Conservation (phyloP, 2,797 vertebrate species). For the Myotis myotis region DNA sequence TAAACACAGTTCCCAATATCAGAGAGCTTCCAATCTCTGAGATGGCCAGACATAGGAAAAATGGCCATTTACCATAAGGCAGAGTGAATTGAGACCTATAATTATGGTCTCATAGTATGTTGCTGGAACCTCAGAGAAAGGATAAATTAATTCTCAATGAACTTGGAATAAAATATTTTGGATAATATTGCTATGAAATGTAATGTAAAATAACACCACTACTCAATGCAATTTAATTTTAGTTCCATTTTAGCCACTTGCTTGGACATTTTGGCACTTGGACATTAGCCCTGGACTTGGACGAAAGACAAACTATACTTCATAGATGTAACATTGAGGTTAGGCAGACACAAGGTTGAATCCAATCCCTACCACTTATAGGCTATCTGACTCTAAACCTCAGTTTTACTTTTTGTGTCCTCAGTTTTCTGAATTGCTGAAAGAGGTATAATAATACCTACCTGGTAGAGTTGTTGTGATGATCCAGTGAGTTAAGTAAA, state of each 20-base stretch:
- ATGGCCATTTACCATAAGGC: background rate
- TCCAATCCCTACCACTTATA: background rate
- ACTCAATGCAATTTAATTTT: background rate
- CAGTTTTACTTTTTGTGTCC: background rate
- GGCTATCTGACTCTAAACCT: background rate
- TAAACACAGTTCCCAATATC: background rate
- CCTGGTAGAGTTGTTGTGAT: background rate
- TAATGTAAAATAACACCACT: background rate
- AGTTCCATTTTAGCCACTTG: background rate
- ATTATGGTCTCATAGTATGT: background rate
- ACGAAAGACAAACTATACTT: background rate
- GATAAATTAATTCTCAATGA: background rate
- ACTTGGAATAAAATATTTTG: background rate
- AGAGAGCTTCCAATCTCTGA: background rate
- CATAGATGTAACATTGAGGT: background rate
- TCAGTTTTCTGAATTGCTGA: background rate
- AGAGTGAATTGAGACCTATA: background rate
- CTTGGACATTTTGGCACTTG: background rate
- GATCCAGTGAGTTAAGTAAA: background rate
- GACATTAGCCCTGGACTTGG: background rate
- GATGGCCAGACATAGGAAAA: background rate
- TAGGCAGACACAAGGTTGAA: background rate
- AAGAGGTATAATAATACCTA: background rate
- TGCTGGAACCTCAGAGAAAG: background rate
- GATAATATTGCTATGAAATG: background rate